Evolutionary conservation across 2,888 invertebrate species (phyloP).

Genomic region (Punctoribates punctum): DNA sequence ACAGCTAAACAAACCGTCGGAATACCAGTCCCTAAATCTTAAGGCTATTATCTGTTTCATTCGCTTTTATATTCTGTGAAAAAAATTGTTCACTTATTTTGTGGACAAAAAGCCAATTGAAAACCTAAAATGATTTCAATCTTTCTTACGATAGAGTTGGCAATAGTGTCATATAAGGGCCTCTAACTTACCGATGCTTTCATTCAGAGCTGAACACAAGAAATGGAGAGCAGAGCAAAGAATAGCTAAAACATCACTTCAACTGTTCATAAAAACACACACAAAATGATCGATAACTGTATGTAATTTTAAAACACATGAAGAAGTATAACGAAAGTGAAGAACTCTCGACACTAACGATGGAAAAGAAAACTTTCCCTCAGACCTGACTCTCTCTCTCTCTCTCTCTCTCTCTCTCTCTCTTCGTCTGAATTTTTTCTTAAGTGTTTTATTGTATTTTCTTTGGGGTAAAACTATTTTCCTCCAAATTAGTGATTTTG

Average conservation of each 20-base stretch:
- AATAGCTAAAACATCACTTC: neutral
- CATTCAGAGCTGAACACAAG: neutral
- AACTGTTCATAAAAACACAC: constrained; percentile 12
- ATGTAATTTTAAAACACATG: constrained; percentile 11
- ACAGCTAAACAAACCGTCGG: neutral
- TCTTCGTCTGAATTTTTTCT: too few relatives aligned
- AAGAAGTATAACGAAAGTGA: neutral
- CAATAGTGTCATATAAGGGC: neutral
- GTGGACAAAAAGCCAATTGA: constrained; percentile 21
- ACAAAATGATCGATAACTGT: constrained; percentile 17
- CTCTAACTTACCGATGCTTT: neutral
- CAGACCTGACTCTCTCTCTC: too few relatives aligned
- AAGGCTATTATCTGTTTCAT: constrained; percentile 5
- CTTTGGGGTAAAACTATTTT: too few relatives aligned
- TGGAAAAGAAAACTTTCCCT: neutral
- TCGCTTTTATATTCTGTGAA: neutral
- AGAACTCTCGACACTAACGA: neutral
- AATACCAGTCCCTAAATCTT: neutral
- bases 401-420: too few relatives aligned
- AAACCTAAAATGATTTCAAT: constrained; percentile 15
- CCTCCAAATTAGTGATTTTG: too few relatives aligned
- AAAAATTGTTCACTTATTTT: neutral
- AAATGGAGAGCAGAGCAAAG: neutral
- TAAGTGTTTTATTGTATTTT: too few relatives aligned
- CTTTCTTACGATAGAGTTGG: constrained; percentile 2